phyloP scores from a whole-genome alignment of 35 echinoderm and acorn worm species.

The Apostichopus parvimensis region DNA sequence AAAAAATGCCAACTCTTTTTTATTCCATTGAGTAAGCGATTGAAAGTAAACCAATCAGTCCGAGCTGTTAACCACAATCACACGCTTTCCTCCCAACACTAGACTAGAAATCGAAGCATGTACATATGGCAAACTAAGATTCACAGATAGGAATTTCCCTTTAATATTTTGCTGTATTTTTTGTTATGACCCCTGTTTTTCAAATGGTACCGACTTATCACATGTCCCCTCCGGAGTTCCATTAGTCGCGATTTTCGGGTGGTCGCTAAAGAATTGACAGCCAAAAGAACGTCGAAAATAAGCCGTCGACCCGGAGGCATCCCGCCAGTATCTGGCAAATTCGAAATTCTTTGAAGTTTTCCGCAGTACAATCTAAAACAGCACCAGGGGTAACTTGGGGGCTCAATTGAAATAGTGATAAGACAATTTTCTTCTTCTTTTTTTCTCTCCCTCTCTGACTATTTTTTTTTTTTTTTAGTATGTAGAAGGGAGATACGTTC shows the following conservation, averaged over 20 bases:
- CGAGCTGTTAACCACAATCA: no score
- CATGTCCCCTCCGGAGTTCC: conserved; percentile 35
- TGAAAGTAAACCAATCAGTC: no score
- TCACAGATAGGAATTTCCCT: neutral
- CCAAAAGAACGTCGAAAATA: conserved; percentile 10
- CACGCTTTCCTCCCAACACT: no score
- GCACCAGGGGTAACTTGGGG: neutral
- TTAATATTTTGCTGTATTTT: neutral
- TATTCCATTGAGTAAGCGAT: no score
- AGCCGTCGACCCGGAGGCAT: conserved; percentile 43
- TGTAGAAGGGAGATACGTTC: no score
- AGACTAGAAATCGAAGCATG: no score
- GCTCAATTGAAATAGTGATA: neutral
- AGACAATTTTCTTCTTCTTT: no score
- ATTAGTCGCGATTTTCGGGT: conserved; percentile 46
- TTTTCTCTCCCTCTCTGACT: no score
- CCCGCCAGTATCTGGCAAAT: conserved; percentile 46
- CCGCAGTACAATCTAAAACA: conserved; percentile 17
- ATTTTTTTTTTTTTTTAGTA: no score
- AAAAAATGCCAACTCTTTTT: no score
- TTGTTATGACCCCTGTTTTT: neutral
- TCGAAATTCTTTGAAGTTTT: conserved; percentile 40
- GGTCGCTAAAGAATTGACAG: conserved; percentile 48
- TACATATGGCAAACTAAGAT: neutral
- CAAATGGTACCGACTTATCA: conserved; percentile 37